These are phyloP conservation scores for Apodemia hepburni DNA, from an alignment of 2,888 invertebrate species.

Conservation along the genomic window DNA sequence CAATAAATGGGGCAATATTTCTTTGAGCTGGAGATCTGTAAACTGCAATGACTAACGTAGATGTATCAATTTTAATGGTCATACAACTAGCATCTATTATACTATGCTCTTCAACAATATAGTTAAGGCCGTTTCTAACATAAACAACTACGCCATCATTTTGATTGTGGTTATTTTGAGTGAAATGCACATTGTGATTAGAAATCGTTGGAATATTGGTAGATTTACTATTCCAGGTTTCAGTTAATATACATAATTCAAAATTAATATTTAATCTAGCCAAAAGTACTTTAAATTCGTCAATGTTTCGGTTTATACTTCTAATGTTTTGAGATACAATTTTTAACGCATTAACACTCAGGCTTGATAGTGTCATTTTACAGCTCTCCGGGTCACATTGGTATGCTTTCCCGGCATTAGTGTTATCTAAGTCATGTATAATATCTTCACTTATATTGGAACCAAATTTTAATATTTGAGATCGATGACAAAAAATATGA, in stretches of 20 bases:
- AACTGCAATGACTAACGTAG: slow-evolving; percentile 5
- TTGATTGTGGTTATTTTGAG: slow-evolving; percentile 17
- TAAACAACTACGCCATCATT: slow-evolving; percentile 21
- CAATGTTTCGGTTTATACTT: slow-evolving; percentile 16
- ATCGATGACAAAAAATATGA: not conserved
- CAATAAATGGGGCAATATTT: slow-evolving; percentile 10
- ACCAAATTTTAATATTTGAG: not conserved
- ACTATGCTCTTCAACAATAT: slow-evolving; percentile 4
- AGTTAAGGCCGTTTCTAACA: not conserved
- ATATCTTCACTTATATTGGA: not conserved
- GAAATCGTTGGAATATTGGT: not conserved
- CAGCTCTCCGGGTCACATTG: not conserved
- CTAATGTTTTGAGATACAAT: slow-evolving; percentile 16
- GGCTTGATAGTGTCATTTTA: not conserved
- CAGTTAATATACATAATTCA: slow-evolving; percentile 33
- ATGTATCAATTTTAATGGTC: not conserved
- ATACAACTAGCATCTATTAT: slow-evolving; percentile 2
- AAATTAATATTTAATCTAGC: slow-evolving; percentile 28
- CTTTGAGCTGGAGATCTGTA: slow-evolving; percentile 12
- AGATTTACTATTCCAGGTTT: slow-evolving; percentile 22
- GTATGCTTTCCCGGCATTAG: not conserved
- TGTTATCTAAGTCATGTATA: not conserved
- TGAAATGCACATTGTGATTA: not conserved
- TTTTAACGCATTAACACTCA: slow-evolving; percentile 7
- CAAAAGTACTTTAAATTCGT: slow-evolving; percentile 26